Evolutionary conservation across 1,140 invertebrate genomes (phyloP), one percentile per base, ranked within the genome.

Genomic region (Drosophila albomicans): DNA sequence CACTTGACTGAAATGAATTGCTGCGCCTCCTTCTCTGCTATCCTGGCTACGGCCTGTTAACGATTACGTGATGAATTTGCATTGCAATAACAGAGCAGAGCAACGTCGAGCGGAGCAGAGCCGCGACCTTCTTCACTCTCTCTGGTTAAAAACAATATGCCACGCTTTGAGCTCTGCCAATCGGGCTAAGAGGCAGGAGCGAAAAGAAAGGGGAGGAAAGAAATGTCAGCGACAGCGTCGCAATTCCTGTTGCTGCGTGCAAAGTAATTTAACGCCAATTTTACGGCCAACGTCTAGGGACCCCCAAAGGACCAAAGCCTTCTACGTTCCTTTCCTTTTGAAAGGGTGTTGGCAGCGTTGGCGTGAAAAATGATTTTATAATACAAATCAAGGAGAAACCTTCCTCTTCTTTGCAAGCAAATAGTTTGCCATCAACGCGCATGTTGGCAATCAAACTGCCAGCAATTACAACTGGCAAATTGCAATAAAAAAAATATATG

Each of bases 61-160:
- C 79, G 79, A 81, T 81, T 75, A 81, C 79, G 79, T 81, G 79
- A 81, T 81, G 79, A 81, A 81, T 81, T 81, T 81, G 79, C 79
- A 81, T 81, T 79, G 79, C 79, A 71, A 78, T 78, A 80, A 75
- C 68, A 70, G 66, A 15, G 43, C 20, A 25, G 15, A 5, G 13
- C 20, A 56, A 41, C 35, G 41, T 20, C 20, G 20, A 20, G 20
- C 20, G 20, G 3, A 15, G 41, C 20, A 25, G 15, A 5, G 13
- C 20, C 63, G 49, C 38, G 41, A 61, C 65, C 52, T 30, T 56
- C 10, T 11, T 25, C 54, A 15, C 52, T 7, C 43, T n/a, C 32
- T 32, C 61, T 49, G 1, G 48, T 8, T 32, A 61, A 25, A 72
- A 79, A 77, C 78, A 79, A 79, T 79, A 69, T 72, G 78, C 74